Evolutionary conservation across 1,140 invertebrate genomes (phyloP), one percentile per base, ranked within the genome.

Genomic region (Drosophila orosa): DNA sequence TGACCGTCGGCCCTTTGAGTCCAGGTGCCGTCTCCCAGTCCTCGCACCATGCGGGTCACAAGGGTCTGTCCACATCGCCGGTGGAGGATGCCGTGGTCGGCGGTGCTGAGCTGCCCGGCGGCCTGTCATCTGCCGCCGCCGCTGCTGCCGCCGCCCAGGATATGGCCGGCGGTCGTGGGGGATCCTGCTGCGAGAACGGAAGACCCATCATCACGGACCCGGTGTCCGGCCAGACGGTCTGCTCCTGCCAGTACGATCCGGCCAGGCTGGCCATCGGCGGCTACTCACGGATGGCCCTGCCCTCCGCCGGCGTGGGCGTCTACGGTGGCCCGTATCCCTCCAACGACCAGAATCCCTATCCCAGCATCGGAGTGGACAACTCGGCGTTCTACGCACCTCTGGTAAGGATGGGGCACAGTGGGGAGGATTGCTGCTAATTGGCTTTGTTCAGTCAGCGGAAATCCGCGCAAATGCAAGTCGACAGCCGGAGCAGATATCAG

Each of bases 371-470:
- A 40, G 96, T 97, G 74, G 97, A 98, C 91, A 97, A 97, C 84
- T 98, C 97, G 12, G 97, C 98, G 17, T 98, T 99, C 93, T 98
- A 98, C 92, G 97, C 97, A 44, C 97, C 97, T 42, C 92, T 98
- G 95, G 98, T 99, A 95, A 96, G 97, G 96, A 42, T 25, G 47
- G 45, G 35, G 3, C 8, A 19, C 13, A 19, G 17, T 29, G 42
- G 27, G 12, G 5, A 25, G 29, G 27, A 27, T n/a, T n/a, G 25
- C 42, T 25, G 12, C 40, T 85, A 80, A 80, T 85, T 86, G 71
- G 75, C 63, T 77, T 69, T 72, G 65, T 71, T 48, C 77, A 80
- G 66, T 44, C 33, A 47, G 52, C 60, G 79, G 48, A 84, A 84
- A 62, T 85, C 72, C 81, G 63, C 27, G 57, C 56, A 60, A 62